Evolutionary conservation across 2,797 vertebrate genomes (phyloP).

Genomic region (Sebastolobus altivelis): DNA sequence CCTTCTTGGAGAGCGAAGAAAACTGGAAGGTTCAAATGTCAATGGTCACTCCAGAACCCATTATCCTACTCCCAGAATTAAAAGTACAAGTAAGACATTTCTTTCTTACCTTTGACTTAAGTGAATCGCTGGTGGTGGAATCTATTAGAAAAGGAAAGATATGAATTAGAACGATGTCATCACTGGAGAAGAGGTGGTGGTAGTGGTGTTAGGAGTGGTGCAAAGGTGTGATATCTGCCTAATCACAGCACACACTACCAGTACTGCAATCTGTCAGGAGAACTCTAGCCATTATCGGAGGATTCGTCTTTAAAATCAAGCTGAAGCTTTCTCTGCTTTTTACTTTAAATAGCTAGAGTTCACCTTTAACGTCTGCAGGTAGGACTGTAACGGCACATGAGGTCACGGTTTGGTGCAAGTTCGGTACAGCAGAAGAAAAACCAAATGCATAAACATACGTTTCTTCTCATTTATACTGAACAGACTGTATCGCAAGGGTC

Average conservation of each 20-base stretch:
- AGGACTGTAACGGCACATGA: not conserved
- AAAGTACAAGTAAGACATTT: not conserved
- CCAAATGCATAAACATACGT: not conserved
- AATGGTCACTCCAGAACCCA: not conserved
- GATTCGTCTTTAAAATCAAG: not conserved
- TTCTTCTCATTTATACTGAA: not conserved
- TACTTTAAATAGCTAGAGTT: slow-evolving; percentile 25
- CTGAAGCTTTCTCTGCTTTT: not conserved
- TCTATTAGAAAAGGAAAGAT: slow-evolving; percentile 80
- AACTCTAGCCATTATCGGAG: slow-evolving; percentile 34
- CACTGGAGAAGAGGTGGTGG: not conserved
- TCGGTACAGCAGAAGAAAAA: fast-evolving
- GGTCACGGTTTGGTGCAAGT: not conserved
- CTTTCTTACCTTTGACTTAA: slow-evolving; percentile 91
- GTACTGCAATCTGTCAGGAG: slow-evolving; percentile 1
- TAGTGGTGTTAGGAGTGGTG: slow-evolving; percentile 1
- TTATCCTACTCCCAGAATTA: not conserved
- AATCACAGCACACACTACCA: slow-evolving; percentile 37
- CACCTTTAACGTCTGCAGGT: slow-evolving; percentile 13
- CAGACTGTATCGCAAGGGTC: not conserved
- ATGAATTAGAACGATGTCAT: slow-evolving; percentile 5
- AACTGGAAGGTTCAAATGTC: slow-evolving; percentile 77
- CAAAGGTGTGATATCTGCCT: slow-evolving; percentile 10
- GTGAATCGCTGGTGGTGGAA: slow-evolving; percentile 90
- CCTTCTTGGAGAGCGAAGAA: slow-evolving; percentile 87